phyloP scores from a whole-genome alignment of 2,888 invertebrate species.

The Euphydryas editha region DNA sequence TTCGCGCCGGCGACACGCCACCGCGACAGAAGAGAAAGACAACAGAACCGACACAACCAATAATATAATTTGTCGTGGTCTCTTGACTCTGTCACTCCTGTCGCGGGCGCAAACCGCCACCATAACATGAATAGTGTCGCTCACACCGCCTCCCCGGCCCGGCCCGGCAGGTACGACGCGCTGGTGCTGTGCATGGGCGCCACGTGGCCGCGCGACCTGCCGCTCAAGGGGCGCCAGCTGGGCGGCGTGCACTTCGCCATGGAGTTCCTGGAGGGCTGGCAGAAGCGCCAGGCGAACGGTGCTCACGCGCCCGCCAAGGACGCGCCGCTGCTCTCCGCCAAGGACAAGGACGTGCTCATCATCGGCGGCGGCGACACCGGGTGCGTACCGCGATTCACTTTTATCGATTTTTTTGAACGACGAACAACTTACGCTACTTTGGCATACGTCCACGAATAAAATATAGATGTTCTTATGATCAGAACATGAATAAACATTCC shows the following conservation, averaged over 20 bases:
- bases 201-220: conserved; percentile 97
- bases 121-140: too few relatives aligned
- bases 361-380: conserved; percentile 95
- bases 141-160: too few relatives aligned
- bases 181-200: conserved; percentile 96
- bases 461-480: background rate
- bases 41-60: too few relatives aligned
- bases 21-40: too few relatives aligned
- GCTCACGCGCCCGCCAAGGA: conserved; percentile 54
- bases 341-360: conserved; percentile 96
- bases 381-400: conserved; percentile 46
- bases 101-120: too few relatives aligned
- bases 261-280: conserved; percentile 98
- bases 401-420: too few relatives aligned
- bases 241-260: conserved; percentile 98
- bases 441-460: background rate
- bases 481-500: background rate
- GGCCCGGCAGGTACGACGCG: conserved; percentile 93
- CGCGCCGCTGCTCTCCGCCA: conserved; percentile 87
- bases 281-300: conserved; percentile 94
- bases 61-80: too few relatives aligned
- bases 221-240: conserved; percentile 92
- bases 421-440: background rate
- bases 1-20: too few relatives aligned
- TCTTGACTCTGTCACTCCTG: too few relatives aligned